Evolutionary conservation across 2,888 invertebrate species (phyloP), one percentile per base, ranked within the genome.

Genomic region (Iphiclides podalirius): DNA sequence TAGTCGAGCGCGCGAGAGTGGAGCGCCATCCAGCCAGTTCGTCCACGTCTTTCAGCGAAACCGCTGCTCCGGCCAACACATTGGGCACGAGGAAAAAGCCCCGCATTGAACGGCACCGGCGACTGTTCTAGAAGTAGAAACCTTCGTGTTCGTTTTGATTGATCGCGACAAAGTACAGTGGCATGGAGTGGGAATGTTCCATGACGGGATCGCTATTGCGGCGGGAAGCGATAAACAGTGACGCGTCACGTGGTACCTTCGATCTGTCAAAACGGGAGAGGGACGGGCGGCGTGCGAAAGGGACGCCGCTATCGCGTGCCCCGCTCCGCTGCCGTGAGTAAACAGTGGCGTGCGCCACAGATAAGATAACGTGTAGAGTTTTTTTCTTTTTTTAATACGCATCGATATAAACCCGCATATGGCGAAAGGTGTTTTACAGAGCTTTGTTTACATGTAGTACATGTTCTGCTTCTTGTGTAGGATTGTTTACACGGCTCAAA

Each of bases 31-130:
- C 81, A 75, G 81, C 77, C 86, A 88, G 88, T 88, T 73, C 68
- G 69, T 76, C 81, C 62, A 84, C 84, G 88, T 82, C 88, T 86
- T 85, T 85, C 87, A 87, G 84, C 67, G 78, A 80, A 82, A 77
- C 72, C 80, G 74, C 83, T 79, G 79, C 80, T 72, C 73, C 73
- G 67, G 61, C 31, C 11, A 12, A 20, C 6, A n/a, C n/a, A n/a
- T 7, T 26, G 4, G 9, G 8, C 2, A 31, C 31, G 2, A 31
- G n/a, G 11, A 11, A n/a, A n/a, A 31, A 31, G 11, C 1, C n/a
- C 31, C 3, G 11, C 6, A 23, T 8, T 48, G 38, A 49, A 47
- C 26, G 42, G 47, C 46, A 57, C 40, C 48, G 46, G 46, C 55
- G 55, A 60, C 52, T 55, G 52, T 43, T 35, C 33, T 39, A 54